These are phyloP conservation scores for Coenonympha glycerion DNA, from an alignment of 2,888 invertebrate genomes.

Conservation along the genomic window DNA sequence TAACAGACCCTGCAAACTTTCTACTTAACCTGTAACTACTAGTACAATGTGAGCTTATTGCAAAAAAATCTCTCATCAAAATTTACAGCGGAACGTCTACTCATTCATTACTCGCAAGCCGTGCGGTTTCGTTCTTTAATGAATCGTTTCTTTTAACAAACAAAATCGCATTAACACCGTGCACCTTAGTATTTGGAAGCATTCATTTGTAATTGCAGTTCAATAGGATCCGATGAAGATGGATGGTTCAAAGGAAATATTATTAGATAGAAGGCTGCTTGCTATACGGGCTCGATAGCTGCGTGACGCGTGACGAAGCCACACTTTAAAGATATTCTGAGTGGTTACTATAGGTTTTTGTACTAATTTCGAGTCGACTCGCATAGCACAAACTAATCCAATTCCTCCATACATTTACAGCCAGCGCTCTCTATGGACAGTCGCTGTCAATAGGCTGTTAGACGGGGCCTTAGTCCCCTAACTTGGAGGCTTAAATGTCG, in stretches of 20 bases:
- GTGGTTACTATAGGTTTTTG: too few species aligned
- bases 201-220: constrained; percentile 26
- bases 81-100: constrained; percentile 51
- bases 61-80: constrained; percentile 62
- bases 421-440: too few species aligned
- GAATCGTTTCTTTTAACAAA: constrained; percentile 51
- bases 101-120: constrained; percentile 56
- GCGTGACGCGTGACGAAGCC: too few species aligned
- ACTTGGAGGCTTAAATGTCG: too few species aligned
- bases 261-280: constrained; percentile 19
- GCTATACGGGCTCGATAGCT: constrained; percentile 24
- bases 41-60: constrained; percentile 39
- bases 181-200: constrained; percentile 24
- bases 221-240: constrained; percentile 28
- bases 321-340: too few species aligned
- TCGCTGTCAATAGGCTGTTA: too few species aligned
- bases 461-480: too few species aligned
- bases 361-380: too few species aligned
- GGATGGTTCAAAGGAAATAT: constrained; percentile 19
- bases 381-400: too few species aligned
- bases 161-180: constrained; percentile 41
- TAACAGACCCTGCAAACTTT: not conserved
- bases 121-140: constrained; percentile 63
- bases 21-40: not conserved
- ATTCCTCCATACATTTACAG: too few species aligned